Evolutionary conservation across 2,888 invertebrate genomes (phyloP).

Genomic region (Troglohyphantes excavatus): DNA sequence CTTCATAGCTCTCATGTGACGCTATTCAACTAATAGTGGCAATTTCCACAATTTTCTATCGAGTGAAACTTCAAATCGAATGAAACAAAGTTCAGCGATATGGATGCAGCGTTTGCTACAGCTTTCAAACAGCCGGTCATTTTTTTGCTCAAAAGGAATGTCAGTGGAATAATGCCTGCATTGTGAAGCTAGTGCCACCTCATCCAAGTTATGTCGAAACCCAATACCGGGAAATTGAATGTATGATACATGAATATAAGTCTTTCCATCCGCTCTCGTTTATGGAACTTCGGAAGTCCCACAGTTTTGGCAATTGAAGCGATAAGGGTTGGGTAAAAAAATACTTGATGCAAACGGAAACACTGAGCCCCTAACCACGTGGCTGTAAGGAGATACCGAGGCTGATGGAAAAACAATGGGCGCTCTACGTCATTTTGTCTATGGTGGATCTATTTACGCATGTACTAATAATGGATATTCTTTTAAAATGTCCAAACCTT

Average conservation of each 20-base stretch:
- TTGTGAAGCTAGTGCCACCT: not conserved
- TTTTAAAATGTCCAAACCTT: not conserved
- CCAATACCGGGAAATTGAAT: slow-evolving; percentile 1
- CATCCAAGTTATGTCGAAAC: slow-evolving; percentile 2
- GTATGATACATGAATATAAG: not conserved
- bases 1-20: too few species aligned
- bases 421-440: not conserved
- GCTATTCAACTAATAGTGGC: too few species aligned
- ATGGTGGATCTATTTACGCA: not conserved
- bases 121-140: not conserved
- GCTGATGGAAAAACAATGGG: not conserved
- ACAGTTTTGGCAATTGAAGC: not conserved
- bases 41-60: too few species aligned
- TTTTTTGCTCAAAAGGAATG: not conserved
- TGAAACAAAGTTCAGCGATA: too few species aligned
- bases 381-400: not conserved
- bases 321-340: slow-evolving; percentile 15
- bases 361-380: not conserved
- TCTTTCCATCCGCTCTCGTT: slow-evolving; percentile 28
- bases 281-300: slow-evolving; percentile 38
- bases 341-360: slow-evolving; percentile 10
- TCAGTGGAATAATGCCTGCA: not conserved
- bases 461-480: not conserved
- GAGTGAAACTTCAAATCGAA: too few species aligned
- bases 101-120: too few species aligned